phyloP scores from a whole-genome alignment of 1,140 invertebrate genomes.

The Archegozetes longisetosus region DNA sequence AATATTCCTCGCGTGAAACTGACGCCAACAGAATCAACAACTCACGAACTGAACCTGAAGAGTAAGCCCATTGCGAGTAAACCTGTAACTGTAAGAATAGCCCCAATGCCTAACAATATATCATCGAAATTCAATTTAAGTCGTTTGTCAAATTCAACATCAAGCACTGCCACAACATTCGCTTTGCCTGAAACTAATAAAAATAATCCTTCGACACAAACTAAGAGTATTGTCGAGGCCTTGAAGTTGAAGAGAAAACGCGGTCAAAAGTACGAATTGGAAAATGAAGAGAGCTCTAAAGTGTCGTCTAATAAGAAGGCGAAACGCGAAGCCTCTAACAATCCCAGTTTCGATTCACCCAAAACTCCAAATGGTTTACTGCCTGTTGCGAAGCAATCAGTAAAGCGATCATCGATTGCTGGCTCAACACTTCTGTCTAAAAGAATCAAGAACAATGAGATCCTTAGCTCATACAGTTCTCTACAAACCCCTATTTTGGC shows the following conservation, averaged over 20 bases:
- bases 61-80: not conserved
- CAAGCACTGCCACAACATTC: not conserved
- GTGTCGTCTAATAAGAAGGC: not conserved
- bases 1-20: not conserved
- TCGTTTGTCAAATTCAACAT: not conserved
- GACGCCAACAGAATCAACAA: not conserved
- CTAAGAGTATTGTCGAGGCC: too few relatives aligned
- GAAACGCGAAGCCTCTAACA: not conserved
- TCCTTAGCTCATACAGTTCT: not conserved
- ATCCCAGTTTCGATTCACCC: not conserved
- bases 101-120: not conserved
- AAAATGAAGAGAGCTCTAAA: not conserved
- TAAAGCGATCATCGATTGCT: not conserved
- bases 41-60: not conserved
- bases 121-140: not conserved
- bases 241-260: not conserved
- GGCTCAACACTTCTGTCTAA: not conserved
- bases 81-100: not conserved
- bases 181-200: not conserved
- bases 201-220: not conserved
- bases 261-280: not conserved
- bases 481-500: not conserved
- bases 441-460: not conserved
- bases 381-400: not conserved
- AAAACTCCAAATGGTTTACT: not conserved